Base-by-base conservation (phyloP, 2,888 invertebrate species). In the Aporophyla lueneburgensis region DNA sequence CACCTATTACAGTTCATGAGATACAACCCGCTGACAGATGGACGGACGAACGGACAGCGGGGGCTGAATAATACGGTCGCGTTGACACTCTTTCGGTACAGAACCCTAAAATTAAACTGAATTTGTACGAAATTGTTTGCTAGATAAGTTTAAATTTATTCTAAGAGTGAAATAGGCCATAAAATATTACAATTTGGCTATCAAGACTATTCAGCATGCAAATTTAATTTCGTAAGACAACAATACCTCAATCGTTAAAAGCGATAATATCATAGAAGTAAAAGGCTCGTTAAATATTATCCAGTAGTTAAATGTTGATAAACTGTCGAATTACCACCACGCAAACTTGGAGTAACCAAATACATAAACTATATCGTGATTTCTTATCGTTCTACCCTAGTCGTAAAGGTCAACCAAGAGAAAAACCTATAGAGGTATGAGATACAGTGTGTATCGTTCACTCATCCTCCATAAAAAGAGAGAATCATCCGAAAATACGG, bases 341-440 rank as follows among this genome's bases (percentile, higher is more conserved):
- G 66, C 10, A 6, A 80, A 49, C 19, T 19, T 9, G 1, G 21
- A 43, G 59, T n/a, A 66, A 27, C 33, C 53, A 43, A 43, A 51
- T 27, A 49, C 62, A 81, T 79, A 63, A 75, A 81, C 46, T 40
- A n/a, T 74, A 75, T 75, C 63, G 46, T 40, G 33, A 49, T 33
- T 49, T 16, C 51, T 75, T 75, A 79, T 81, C 58, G 14, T 33
- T 43, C 7, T 14, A 65, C 46, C 53, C 63, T 27, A 40, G 68
- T 68, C 63, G 49, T 79, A 81, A 81, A 79, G 24, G 10, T n/a
- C 19, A 68, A 40, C 33, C 62, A 68, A 53, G 12, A 27, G 58
- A 53, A 49, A 19, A 4, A 53, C 51, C 5, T 46, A 9, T 43
- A 43, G 43, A 46, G 43, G 43, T 46, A 10, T 46, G 10, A 46